A percentile compares a stretch with the other conserved stretches of the same genome.
Conservation (phyloP, 2,797 vertebrate genomes). For the Numenius phaeopus region DNA sequence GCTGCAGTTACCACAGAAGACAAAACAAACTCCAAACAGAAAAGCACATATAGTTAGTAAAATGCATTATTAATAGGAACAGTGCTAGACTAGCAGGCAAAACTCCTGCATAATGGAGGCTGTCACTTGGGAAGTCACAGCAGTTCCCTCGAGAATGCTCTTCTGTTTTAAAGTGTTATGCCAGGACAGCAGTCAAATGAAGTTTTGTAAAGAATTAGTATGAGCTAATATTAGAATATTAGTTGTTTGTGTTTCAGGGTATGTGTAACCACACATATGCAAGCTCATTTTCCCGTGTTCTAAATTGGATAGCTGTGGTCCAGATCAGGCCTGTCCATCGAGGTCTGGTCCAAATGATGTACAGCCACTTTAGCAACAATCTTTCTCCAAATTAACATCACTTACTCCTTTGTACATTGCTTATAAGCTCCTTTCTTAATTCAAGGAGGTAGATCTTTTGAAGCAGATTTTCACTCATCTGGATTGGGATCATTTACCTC, state of each 20-base stretch:
- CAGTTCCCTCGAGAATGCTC: not conserved
- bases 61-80: constrained; percentile 7
- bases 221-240: not conserved
- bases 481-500: not conserved
- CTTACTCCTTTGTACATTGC: accelerated
- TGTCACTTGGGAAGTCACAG: not conserved
- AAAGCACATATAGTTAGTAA: not conserved
- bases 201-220: not conserved
- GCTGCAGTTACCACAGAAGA: constrained; percentile 9
- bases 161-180: not conserved
- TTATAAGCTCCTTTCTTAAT: not conserved
- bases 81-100: not conserved
- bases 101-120: not conserved
- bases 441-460: not conserved
- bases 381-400: not conserved
- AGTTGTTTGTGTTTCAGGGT: not conserved
- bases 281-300: not conserved
- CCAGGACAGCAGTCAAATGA: not conserved
- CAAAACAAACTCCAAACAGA: constrained; percentile 43
- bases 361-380: not conserved
- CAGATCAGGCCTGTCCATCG: not conserved
- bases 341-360: not conserved
- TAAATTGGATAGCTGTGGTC: not conserved
- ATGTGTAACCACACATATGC: not conserved
- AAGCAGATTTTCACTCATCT: not conserved